Percentiles rank a stretch among this genome's conserved stretches.
Conservation (phyloP, 2,888 invertebrate genomes). For the Brenthis daphne region DNA sequence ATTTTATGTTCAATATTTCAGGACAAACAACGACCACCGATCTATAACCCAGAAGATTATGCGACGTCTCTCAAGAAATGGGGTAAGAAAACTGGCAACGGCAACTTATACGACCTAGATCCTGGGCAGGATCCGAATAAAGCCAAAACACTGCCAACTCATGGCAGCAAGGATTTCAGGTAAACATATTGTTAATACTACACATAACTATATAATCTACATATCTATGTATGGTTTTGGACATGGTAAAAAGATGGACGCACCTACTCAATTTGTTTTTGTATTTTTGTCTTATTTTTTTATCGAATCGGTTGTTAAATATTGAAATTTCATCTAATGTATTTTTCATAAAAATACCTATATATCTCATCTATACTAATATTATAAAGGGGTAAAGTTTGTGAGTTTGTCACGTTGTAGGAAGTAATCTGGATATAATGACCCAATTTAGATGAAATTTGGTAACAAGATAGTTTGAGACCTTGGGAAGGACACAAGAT, state of each 20-base stretch:
- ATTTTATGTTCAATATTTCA: constrained; percentile 53
- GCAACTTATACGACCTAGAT: constrained; percentile 65
- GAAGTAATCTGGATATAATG: too few species aligned
- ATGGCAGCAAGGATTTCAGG: constrained; percentile 76
- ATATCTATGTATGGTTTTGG: too few species aligned
- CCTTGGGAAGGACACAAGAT: too few species aligned
- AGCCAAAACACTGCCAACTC: constrained; percentile 66
- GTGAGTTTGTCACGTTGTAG: too few species aligned
- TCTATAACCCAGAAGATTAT: constrained; percentile 95
- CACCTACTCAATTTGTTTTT: too few species aligned
- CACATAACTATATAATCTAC: too few species aligned
- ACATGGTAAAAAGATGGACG: background rate
- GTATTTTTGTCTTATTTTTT: background rate
- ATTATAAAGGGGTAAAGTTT: too few species aligned
- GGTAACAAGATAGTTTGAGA: too few species aligned
- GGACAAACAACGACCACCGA: constrained; percentile 93
- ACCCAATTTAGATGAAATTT: too few species aligned
- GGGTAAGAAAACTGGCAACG: constrained; percentile 84
- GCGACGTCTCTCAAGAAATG: constrained; percentile 90
- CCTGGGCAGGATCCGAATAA: constrained; percentile 63
- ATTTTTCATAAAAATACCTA: too few species aligned
- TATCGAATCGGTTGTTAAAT: background rate
- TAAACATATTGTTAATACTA: constrained; percentile 37
- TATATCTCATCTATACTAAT: too few species aligned
- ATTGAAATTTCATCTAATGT: background rate